phyloP scores from a whole-genome alignment of 1,140 invertebrate genomes.

The Latrodectus geometricus region DNA sequence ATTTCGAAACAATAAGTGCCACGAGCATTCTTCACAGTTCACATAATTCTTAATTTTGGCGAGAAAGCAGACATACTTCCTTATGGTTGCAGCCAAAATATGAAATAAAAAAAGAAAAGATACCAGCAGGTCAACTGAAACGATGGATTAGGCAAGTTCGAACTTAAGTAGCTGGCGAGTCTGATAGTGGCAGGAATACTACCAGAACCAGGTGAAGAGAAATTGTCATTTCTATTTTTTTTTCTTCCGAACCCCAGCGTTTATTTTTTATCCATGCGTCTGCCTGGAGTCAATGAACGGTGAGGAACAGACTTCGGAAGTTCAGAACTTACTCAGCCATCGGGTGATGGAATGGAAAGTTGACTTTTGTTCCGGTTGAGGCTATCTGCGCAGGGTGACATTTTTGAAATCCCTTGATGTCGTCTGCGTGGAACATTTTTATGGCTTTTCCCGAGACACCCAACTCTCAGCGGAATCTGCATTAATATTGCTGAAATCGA shows the following conservation, averaged over 20 bases:
- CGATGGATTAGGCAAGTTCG: slow-evolving; percentile 51
- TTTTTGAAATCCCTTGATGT: background rate
- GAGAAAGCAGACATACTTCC: slow-evolving; percentile 26
- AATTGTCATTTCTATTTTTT: background rate
- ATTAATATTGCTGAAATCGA: no score
- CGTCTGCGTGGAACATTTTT: no score
- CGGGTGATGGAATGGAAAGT: slow-evolving; percentile 8
- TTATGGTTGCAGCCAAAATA: background rate
- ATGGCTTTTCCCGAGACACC: no score
- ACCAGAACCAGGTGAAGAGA: slow-evolving; percentile 14
- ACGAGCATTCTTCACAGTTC: slow-evolving; percentile 53
- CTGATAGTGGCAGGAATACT: slow-evolving; percentile 44
- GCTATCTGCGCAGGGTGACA: background rate
- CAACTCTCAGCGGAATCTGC: no score
- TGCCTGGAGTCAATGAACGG: slow-evolving; percentile 51
- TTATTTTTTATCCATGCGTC: slow-evolving; percentile 10
- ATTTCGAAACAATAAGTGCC: slow-evolving; percentile 16
- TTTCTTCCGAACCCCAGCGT: background rate
- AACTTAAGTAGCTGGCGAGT: slow-evolving; percentile 49
- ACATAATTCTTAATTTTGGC: slow-evolving; percentile 39
- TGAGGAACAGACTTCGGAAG: slow-evolving; percentile 15
- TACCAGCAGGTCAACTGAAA: slow-evolving; percentile 53
- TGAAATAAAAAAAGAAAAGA: slow-evolving; percentile 1
- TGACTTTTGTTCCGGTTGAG: slow-evolving; percentile 8
- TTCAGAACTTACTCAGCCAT: slow-evolving; percentile 20